Base-by-base conservation (phyloP, 2,113 vertebrate species). In the Alligator mississippiensis region DNA sequence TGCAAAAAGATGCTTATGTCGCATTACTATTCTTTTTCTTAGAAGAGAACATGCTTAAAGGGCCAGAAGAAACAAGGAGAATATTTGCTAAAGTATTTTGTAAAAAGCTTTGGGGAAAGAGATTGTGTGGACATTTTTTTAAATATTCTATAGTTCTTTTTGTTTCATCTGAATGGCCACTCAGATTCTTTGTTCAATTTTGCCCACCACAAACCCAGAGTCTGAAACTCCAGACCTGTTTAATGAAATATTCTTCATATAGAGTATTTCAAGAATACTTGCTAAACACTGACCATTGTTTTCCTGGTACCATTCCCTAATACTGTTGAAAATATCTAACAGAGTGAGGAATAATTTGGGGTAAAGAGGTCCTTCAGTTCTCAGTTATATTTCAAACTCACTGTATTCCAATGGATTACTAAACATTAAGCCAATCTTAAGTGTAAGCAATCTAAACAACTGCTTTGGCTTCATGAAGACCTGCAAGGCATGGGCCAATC, bases 11-110 rank as follows among this genome's bases (percentile, higher is more conserved):
- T 63, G 55, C 21, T 85, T 66, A 19, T 3, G 14, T 54, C 6
- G 70, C 7, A 54, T 22, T 77, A 68, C 6, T 75, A 87, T 9
- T 68, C 4, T 38, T 3, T 72, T 81, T 85, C 75, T 22, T 80
- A 80, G 1, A 4, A 13, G 3, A 82, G 3, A 89, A 60, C 0
- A 25, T 18, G 85, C 19, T 5, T 30, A 77, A 2, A 77, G 17
- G 63, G 85, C 5, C 28, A 83, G 60, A 11, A 0, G 1, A 78
- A 90, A 62, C 4, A 11, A 9, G 10, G 2, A 58, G 82, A 77
- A 9, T 22, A 77, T 11, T 9, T 79, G 10, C 58, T 82, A 80
- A 0, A 0, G 7, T 63, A 74, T 3, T 74, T 80, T 3, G 66
- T 13, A 75, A 11, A 74, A 74, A 24, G 19, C 30, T 72, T 38